Percentiles rank a stretch among this genome's conserved stretches.
Evolutionary conservation across 1,140 invertebrate genomes (phyloP).

Genomic region (Ceratitis capitata): DNA sequence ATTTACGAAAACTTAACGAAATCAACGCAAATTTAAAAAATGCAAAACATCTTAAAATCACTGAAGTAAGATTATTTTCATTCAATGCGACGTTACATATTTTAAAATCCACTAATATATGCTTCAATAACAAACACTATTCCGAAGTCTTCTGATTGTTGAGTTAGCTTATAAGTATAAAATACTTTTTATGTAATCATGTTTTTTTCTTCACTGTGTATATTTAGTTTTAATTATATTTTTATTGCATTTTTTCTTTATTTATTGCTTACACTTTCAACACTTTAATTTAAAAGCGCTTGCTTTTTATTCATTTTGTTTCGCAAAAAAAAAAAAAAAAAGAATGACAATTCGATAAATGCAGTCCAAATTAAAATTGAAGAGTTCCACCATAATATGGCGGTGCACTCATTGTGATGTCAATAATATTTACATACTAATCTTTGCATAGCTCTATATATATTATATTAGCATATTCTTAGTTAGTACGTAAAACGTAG

Average conservation of each 20-base stretch:
- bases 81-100: no score
- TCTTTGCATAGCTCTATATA: not conserved
- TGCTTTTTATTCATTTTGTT: not conserved
- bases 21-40: not conserved
- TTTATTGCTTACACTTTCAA: not conserved
- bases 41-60: not conserved
- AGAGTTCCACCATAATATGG: not conserved
- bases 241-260: not conserved
- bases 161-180: not conserved
- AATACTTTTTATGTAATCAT: not conserved
- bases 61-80: not conserved
- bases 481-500: slow-evolving; percentile 13
- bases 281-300: not conserved
- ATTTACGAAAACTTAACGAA: not conserved
- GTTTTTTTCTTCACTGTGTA: not conserved
- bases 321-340: not conserved
- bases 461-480: no score
- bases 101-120: not conserved
- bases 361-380: not conserved
- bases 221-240: not conserved
- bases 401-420: slow-evolving; percentile 18
- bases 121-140: not conserved
- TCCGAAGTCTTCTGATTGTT: not conserved
- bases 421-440: not conserved
- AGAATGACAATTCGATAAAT: not conserved